Evolutionary conservation across 2,797 vertebrate species (phyloP).

Genomic region (Macrochelys suwanniensis): DNA sequence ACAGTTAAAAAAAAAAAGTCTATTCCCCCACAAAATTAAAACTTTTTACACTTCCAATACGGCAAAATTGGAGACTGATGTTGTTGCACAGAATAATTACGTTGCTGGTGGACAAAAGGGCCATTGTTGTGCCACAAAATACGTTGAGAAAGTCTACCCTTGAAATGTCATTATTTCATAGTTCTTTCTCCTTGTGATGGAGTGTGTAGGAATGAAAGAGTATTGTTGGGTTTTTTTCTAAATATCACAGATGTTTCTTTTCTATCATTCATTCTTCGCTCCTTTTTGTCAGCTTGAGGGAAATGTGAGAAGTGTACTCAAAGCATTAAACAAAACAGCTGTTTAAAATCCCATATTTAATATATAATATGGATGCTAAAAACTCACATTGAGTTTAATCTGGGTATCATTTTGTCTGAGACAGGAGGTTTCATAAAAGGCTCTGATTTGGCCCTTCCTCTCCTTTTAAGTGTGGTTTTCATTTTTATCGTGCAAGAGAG

Average conservation of each 20-base stretch:
- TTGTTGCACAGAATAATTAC: neutral
- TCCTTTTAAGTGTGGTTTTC: accelerated
- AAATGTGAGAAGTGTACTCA: neutral
- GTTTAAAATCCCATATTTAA: neutral
- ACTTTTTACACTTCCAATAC: neutral
- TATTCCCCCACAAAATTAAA: neutral
- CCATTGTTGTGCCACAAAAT: neutral
- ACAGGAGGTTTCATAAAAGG: neutral
- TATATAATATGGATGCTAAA: neutral
- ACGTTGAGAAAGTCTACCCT: neutral
- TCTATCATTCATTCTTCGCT: neutral
- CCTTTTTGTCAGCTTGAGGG: neutral
- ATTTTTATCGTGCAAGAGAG: neutral
- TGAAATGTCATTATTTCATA: neutral
- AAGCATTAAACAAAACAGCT: neutral
- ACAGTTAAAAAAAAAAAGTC: neutral
- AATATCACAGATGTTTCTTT: neutral
- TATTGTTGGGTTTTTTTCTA: neutral
- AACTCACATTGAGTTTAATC: neutral
- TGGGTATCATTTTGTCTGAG: neutral
- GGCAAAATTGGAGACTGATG: neutral
- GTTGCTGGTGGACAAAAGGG: neutral
- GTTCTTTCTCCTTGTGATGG: neutral
- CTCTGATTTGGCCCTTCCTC: neutral
- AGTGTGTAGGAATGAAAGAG: neutral